Evolutionary conservation across 2,888 invertebrate genomes (phyloP), one percentile per base, ranked within the genome.

Genomic region (Chrysolina americana): DNA sequence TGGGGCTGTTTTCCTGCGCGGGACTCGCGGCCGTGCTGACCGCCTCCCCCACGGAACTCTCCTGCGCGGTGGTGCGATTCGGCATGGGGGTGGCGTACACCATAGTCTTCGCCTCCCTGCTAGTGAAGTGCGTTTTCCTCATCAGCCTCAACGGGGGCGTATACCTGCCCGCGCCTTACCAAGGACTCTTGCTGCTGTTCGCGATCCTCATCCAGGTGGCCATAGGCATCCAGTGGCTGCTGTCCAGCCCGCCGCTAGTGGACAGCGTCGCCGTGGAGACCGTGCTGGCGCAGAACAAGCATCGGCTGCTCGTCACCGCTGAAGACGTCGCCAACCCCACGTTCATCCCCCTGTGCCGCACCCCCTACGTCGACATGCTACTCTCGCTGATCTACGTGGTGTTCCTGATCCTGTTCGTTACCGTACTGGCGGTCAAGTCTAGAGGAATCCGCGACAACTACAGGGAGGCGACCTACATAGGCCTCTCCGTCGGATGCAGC

Each of bases 121-220:
- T 98, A 82, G 98, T 98, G 79, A 98, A 98, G 89, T 95, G 97
- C 88, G 96, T 98, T 81, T 97, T 98, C 87, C 91, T 98, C 76
- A 92, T 98, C 81, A 96, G 97, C 85, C 92, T 97, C 76, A 96
- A 97, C 88, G 94, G 95, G 70, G 96, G 95, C 76, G 96, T 97
- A 66, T 97, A 98, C 86, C 90, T 98, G 71, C 97, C 97, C 70
- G 96, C 97, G 9, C 94, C 96, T 15, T 98, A 98, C 88, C 98
- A 98, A 89, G 95, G 93, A 78, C 91, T 98, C 41, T 91, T 98
- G 81, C 90, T 98, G 80, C 92, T 96, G 83, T 98, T 98, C 87
- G 96, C 97, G 36, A 95, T 97, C 75, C 92, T 96, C 86, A 97
- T 97, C 79, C 96, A 97, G 89, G 93, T 95, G 82, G 94, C 94